These are phyloP conservation scores for Bombus impatiens DNA, from an alignment of 1,140 invertebrate species.

Conservation along the genomic window DNA sequence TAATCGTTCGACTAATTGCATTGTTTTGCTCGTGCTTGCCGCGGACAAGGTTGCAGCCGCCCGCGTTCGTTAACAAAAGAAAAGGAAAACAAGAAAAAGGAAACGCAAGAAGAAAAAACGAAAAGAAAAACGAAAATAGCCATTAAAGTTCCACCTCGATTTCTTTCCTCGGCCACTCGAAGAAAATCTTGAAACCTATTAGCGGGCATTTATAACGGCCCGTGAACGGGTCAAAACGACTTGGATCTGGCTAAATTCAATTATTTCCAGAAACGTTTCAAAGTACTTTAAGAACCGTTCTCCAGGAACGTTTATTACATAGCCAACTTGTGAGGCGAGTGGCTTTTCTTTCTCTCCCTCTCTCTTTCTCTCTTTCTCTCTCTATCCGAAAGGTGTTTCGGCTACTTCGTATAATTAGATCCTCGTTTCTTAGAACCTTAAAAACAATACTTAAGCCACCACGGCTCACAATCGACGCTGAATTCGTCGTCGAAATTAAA, in stretches of 20 bases:
- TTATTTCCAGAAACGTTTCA: constrained; percentile 58
- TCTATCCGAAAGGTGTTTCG: constrained; percentile 10
- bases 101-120: neutral
- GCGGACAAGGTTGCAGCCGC: neutral
- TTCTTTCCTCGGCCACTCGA: constrained; percentile 37
- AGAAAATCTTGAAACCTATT: constrained; percentile 59
- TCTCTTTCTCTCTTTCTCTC: no score
- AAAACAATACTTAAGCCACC: constrained; percentile 7
- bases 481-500: neutral
- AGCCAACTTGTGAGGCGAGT: constrained; percentile 5
- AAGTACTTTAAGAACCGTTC: constrained; percentile 33
- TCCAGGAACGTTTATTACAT: constrained; percentile 21
- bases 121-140: neutral
- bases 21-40: constrained; percentile 39
- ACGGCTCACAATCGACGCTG: neutral
- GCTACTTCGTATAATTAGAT: constrained; percentile 58
- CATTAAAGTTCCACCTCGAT: constrained; percentile 22
- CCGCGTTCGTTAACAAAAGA: constrained; percentile 22
- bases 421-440: constrained; percentile 27
- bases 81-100: neutral
- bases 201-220: constrained; percentile 51
- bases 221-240: constrained; percentile 49
- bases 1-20: constrained; percentile 64
- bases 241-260: constrained; percentile 53
- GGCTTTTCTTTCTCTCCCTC: neutral